These are phyloP conservation scores for Perithous albicinctus DNA, from an alignment of 2,888 invertebrate genomes.

Conservation along the genomic window DNA sequence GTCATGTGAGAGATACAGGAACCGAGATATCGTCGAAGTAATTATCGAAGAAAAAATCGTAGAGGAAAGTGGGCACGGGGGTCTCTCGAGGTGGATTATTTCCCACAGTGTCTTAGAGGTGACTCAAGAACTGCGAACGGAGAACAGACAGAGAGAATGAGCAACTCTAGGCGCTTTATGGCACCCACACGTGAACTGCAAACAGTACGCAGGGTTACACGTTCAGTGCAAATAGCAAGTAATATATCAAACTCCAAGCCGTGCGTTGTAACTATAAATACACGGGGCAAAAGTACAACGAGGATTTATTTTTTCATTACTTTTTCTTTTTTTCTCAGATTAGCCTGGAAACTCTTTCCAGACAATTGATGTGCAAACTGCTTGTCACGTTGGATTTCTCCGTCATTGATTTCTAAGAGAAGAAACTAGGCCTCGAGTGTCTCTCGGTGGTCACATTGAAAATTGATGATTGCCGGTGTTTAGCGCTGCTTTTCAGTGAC, in stretches of 20 bases:
- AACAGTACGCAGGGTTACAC: slow-evolving; percentile 52
- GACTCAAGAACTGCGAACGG: slow-evolving; percentile 55
- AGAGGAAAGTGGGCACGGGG: slow-evolving; percentile 57
- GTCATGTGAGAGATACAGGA: slow-evolving; percentile 25
- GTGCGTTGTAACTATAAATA: slow-evolving; percentile 42
- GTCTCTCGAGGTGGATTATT: slow-evolving; percentile 53
- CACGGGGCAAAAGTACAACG: slow-evolving; percentile 42
- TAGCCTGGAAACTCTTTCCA: slow-evolving; percentile 54
- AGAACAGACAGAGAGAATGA: slow-evolving; percentile 47
- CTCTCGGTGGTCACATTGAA: slow-evolving; percentile 57
- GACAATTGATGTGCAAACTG: slow-evolving; percentile 67
- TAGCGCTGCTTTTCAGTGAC: slow-evolving; percentile 35
- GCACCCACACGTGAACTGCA: slow-evolving; percentile 34
- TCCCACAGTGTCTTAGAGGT: slow-evolving; percentile 64
- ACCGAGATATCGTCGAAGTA: slow-evolving; percentile 57
- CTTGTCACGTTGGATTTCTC: slow-evolving; percentile 67
- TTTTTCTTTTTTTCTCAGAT: too few relatives aligned
- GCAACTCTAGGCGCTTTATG: background rate
- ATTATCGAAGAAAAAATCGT: slow-evolving; percentile 56
- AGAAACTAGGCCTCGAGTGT: slow-evolving; percentile 66
- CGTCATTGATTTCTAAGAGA: slow-evolving; percentile 66
- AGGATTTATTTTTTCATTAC: slow-evolving; percentile 55
- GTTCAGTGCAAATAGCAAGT: slow-evolving; percentile 54
- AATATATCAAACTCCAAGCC: slow-evolving; percentile 57
- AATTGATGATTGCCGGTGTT: slow-evolving; percentile 54